Conservation (phyloP, 2,797 vertebrate genomes). For the Bovichtus diacanthus region DNA sequence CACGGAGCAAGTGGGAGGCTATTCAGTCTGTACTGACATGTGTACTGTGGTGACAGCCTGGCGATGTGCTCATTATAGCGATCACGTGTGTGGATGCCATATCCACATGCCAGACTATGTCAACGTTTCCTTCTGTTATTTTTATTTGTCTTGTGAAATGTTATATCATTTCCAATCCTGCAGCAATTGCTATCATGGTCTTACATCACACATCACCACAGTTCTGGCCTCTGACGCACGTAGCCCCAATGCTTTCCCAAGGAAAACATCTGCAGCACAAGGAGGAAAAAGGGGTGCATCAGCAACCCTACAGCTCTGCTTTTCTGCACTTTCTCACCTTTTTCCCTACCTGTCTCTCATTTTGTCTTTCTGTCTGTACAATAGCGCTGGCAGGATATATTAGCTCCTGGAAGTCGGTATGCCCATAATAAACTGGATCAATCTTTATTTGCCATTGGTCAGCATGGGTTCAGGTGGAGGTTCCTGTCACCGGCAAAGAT, state of each 20-base stretch:
- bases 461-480: constrained; percentile 41
- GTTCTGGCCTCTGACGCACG: constrained; percentile 23
- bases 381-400: constrained; percentile 58
- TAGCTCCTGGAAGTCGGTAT: constrained; percentile 68
- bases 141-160: background rate
- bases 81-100: constrained; percentile 6
- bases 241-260: background rate
- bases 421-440: constrained; percentile 66
- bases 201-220: constrained; percentile 26
- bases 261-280: constrained; percentile 9
- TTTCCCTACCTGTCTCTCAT: constrained; percentile 1
- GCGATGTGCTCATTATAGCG: constrained; percentile 45
- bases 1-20: constrained; percentile 32
- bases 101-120: constrained; percentile 29
- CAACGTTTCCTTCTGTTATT: constrained; percentile 21
- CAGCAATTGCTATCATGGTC: constrained; percentile 3
- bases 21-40: constrained; percentile 19
- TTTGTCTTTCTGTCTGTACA: constrained; percentile 32
- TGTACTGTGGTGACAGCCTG: constrained; percentile 24
- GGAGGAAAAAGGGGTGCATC: background rate
- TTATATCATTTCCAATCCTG: background rate
- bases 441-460: constrained; percentile 79
- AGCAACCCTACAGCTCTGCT: background rate
- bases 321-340: background rate
- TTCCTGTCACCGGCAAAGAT: constrained; percentile 64